phyloP scores from a whole-genome alignment of 2,797 vertebrate genomes.

The Thalassophryne amazonica region DNA sequence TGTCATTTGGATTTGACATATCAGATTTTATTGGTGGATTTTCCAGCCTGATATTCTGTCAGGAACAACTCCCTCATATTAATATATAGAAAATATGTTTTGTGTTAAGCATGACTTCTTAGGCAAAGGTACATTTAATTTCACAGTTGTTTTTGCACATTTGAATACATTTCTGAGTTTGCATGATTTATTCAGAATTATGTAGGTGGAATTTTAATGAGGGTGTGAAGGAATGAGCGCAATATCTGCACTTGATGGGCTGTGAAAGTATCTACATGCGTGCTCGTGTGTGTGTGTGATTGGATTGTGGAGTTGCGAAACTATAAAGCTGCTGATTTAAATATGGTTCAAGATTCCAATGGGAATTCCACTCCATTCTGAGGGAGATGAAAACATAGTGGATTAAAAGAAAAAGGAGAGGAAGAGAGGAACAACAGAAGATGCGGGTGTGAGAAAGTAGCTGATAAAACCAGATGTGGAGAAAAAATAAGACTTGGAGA shows the following conservation, averaged over 20 bases:
- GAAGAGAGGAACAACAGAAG: neutral
- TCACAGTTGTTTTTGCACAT: neutral
- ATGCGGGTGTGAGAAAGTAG: neutral
- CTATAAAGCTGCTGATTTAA: constrained; percentile 48
- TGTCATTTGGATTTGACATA: neutral
- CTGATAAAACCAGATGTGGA: neutral
- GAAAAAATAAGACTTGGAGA: neutral
- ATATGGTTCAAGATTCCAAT: constrained; percentile 23
- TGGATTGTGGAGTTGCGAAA: constrained; percentile 21
- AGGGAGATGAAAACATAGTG: constrained; percentile 17
- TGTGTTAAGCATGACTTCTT: too few species aligned
- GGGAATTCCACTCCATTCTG: constrained; percentile 36
- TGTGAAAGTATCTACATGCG: neutral
- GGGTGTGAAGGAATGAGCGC: neutral
- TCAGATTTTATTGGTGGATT: neutral
- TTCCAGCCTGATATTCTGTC: too few species aligned
- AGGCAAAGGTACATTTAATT: neutral
- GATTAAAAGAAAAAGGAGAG: constrained; percentile 26
- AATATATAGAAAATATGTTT: too few species aligned
- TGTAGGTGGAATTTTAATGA: neutral
- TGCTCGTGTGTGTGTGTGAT: neutral
- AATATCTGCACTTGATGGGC: too few species aligned
- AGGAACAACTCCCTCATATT: too few species aligned
- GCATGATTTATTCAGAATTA: constrained; percentile 1
- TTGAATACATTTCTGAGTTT: constrained; percentile 5